These are phyloP conservation scores for Corythornis madagascariensis DNA, from an alignment of 2,113 vertebrate species.

Conservation along the genomic window DNA sequence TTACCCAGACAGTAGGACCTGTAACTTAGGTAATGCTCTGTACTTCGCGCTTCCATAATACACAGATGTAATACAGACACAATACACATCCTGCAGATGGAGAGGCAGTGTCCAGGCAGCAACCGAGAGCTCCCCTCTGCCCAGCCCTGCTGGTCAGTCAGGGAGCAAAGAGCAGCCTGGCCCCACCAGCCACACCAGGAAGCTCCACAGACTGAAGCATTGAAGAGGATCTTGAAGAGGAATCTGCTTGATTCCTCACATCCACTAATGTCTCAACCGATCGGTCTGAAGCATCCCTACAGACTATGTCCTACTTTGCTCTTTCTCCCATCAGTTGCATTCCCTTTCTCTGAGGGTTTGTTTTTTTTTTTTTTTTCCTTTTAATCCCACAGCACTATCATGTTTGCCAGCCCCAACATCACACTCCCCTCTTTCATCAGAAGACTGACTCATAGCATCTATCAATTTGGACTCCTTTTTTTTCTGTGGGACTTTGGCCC, in stretches of 20 bases:
- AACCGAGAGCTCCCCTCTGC: no score
- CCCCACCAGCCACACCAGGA: rapidly evolving
- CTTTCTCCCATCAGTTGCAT: not conserved
- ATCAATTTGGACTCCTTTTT: not conserved
- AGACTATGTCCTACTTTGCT: not conserved
- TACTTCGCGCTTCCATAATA: not conserved
- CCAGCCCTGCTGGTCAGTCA: rapidly evolving
- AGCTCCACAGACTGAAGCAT: not conserved
- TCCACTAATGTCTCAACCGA: not conserved
- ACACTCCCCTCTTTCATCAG: constrained; percentile 33
- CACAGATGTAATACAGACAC: not conserved
- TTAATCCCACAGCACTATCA: not conserved
- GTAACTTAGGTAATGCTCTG: not conserved
- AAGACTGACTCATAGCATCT: constrained; percentile 43
- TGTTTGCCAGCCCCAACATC: constrained; percentile 19
- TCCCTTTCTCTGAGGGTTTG: not conserved
- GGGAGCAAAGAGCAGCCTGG: rapidly evolving
- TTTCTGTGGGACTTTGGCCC: constrained; percentile 1
- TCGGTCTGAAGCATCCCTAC: not conserved
- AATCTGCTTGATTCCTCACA: not conserved
- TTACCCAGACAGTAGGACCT: not conserved
- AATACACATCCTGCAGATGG: not conserved
- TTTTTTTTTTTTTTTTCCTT: not conserved
- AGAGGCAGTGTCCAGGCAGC: not conserved
- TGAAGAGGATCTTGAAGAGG: not conserved